These are phyloP conservation scores for Drosophila quadrilineata DNA, from an alignment of 1,140 invertebrate genomes.

Conservation along the genomic window DNA sequence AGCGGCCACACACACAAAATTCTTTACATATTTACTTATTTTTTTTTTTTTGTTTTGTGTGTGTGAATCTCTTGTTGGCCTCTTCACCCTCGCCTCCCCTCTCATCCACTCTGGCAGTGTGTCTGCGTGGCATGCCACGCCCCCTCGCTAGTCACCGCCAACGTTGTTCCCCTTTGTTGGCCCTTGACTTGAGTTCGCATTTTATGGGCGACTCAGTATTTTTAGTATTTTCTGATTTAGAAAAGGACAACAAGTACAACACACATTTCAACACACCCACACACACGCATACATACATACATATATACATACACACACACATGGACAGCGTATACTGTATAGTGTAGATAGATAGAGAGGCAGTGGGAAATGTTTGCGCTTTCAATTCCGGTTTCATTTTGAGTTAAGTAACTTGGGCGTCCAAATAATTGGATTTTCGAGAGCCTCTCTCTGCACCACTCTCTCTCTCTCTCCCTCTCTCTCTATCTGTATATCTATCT, in stretches of 20 bases:
- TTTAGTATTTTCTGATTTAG: conserved; percentile 41
- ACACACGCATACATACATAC: not conserved
- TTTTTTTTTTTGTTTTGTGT: conserved; percentile 16
- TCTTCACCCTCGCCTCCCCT: not conserved
- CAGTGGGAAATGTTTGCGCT: conserved; percentile 17
- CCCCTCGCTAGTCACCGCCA: not conserved
- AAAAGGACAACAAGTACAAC: conserved; percentile 1
- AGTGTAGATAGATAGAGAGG: not conserved
- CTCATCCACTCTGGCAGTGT: not conserved
- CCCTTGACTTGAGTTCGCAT: conserved; percentile 17
- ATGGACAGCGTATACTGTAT: not conserved
- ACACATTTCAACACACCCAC: not conserved
- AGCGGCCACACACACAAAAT: conserved; percentile 11
- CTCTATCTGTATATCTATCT: not conserved
- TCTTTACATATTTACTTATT: conserved; percentile 31
- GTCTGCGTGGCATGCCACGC: not conserved
- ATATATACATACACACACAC: not conserved
- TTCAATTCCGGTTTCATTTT: conserved; percentile 43
- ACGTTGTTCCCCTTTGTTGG: too few species aligned
- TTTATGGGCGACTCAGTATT: conserved; percentile 37
- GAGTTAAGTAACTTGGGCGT: conserved; percentile 33
- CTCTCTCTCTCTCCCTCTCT: not conserved
- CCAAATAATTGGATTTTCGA: conserved; percentile 46
- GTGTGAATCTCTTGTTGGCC: too few species aligned
- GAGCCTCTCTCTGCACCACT: not conserved